Evolutionary conservation across 2,888 invertebrate genomes (phyloP).

Genomic region (Oscheius sp.): DNA sequence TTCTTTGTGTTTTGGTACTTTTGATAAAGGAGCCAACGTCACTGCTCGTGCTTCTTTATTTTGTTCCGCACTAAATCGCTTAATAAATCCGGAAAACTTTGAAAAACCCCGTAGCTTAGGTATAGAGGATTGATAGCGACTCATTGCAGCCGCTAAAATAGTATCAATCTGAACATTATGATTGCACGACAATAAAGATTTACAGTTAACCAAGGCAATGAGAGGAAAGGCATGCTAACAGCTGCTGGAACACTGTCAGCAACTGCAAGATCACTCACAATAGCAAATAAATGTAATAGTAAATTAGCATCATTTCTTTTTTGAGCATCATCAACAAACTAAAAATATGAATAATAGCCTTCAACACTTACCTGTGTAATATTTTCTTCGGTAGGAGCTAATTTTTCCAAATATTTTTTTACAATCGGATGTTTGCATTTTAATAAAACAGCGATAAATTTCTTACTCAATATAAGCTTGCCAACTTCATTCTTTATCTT

Average conservation of each 20-base stretch:
- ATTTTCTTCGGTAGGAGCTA: background rate
- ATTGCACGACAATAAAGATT: background rate
- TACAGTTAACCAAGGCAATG: constrained; percentile 13
- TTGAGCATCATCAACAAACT: constrained; percentile 6
- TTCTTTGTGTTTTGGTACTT: background rate
- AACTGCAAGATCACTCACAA: constrained; percentile 17
- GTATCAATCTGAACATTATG: background rate
- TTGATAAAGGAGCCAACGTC: background rate
- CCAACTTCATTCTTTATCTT: background rate
- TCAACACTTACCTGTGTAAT: background rate
- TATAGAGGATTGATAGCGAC: constrained; percentile 2
- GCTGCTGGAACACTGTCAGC: constrained; percentile 5
- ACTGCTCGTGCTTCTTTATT: background rate
- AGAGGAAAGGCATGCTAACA: constrained; percentile 18
- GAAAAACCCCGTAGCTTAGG: constrained; percentile 14
- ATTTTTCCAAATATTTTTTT: background rate
- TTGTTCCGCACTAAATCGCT: background rate
- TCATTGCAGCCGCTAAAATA: background rate
- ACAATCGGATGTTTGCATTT: background rate
- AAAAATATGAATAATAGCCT: background rate
- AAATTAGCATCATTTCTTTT: background rate
- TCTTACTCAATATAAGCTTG: background rate
- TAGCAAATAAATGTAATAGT: background rate
- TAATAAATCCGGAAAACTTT: constrained; percentile 4
- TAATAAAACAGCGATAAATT: background rate